A percentile compares a stretch with the other conserved stretches of the same genome.
Evolutionary conservation across 2,888 invertebrate genomes (phyloP).

Genomic region (Pseudococcus jackbeardsleyi): DNA sequence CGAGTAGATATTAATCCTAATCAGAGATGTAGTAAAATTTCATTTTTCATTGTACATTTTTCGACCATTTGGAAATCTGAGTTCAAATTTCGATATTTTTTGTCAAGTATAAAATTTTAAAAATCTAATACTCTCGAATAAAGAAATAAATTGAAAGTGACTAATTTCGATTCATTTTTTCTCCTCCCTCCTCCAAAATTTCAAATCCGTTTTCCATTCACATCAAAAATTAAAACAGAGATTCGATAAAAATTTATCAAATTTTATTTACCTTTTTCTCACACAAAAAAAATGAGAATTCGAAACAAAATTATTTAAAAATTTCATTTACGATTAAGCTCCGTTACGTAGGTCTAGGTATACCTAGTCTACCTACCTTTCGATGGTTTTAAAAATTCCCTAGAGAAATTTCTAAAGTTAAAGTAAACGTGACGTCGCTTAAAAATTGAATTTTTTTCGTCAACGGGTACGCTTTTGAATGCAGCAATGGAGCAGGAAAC

Average conservation of each 20-base stretch:
- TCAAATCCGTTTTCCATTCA: no score
- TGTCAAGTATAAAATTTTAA: no score
- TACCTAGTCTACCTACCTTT: not conserved
- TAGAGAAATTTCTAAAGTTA: not conserved
- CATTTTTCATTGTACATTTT: no score
- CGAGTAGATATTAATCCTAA: no score
- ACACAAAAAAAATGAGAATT: not conserved
- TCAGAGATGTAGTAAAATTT: no score
- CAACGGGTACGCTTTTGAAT: not conserved
- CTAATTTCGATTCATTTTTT: no score
- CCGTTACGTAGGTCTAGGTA: not conserved
- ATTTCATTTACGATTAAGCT: slow-evolving; percentile 1
- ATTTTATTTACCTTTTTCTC: not conserved
- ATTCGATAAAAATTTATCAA: not conserved
- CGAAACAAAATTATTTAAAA: not conserved
- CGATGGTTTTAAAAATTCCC: slow-evolving; percentile 37
- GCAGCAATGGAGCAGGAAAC: not conserved
- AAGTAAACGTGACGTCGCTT: slow-evolving; percentile 24
- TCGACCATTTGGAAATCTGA: no score
- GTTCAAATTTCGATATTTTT: no score
- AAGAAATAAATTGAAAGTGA: no score
- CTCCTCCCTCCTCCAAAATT: no score
- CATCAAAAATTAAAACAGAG: no score
- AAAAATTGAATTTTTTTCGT: slow-evolving; percentile 31
- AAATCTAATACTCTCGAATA: no score